phyloP scores from a whole-genome alignment of 2,888 invertebrate species.

The Myopa tessellatipennis region DNA sequence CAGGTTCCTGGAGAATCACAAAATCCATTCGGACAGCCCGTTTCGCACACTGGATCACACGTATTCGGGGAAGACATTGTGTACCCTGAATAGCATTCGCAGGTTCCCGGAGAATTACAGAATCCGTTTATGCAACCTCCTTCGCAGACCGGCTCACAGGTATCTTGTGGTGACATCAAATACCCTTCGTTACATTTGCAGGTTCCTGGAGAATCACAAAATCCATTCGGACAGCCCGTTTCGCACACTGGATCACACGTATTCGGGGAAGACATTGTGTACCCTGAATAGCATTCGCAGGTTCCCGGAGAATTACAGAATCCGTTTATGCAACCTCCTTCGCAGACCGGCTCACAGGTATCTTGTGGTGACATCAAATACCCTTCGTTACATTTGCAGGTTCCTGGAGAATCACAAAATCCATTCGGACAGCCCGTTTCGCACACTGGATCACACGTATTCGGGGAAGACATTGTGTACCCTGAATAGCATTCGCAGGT shows the following conservation, averaged over 20 bases:
- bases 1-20: conserved; percentile 78
- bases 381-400: conserved; percentile 53
- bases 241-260: conserved; percentile 48
- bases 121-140: conserved; percentile 60
- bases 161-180: neutral
- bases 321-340: conserved; percentile 55
- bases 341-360: conserved; percentile 47
- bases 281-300: conserved; percentile 74
- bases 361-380: conserved; percentile 13
- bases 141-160: conserved; percentile 47
- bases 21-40: conserved; percentile 40
- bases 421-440: conserved; percentile 52
- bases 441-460: conserved; percentile 49
- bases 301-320: conserved; percentile 76
- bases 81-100: conserved; percentile 56
- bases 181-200: conserved; percentile 51
- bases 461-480: conserved; percentile 61
- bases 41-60: conserved; percentile 47
- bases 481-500: conserved; percentile 77
- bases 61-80: neutral
- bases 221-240: conserved; percentile 52
- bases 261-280: conserved; percentile 50
- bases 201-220: conserved; percentile 54
- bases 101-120: conserved; percentile 76
- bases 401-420: conserved; percentile 54